Conservation (phyloP, 1,140 invertebrate species). For the Euura saliciscinereae region DNA sequence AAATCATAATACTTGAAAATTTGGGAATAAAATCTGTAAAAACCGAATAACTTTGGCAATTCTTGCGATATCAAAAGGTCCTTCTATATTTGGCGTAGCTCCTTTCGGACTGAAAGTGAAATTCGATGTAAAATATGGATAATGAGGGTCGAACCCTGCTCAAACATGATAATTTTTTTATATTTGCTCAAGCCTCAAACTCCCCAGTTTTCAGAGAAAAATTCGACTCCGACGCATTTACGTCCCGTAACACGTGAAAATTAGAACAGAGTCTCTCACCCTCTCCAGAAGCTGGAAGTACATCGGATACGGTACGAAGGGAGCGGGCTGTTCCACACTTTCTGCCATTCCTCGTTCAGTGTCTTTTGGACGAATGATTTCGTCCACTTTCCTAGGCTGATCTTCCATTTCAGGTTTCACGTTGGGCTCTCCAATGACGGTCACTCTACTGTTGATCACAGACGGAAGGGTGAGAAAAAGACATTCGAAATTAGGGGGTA, state of each 20-base stretch:
- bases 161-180: background rate
- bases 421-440: conserved; percentile 25
- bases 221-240: too few relatives aligned
- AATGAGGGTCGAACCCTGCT: background rate
- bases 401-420: conserved; percentile 39
- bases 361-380: conserved; percentile 42
- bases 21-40: too few relatives aligned
- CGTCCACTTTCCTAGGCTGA: background rate
- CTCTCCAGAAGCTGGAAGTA: conserved; percentile 54
- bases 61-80: too few relatives aligned
- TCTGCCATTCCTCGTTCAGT: conserved; percentile 33
- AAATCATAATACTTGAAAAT: too few relatives aligned
- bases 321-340: conserved; percentile 33
- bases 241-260: background rate
- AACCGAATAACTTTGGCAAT: too few relatives aligned
- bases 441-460: background rate
- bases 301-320: conserved; percentile 53
- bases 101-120: background rate
- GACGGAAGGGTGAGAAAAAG: too few relatives aligned
- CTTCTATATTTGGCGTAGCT: too few relatives aligned
- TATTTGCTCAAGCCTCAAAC: background rate
- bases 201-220: too few relatives aligned
- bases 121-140: background rate
- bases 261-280: conserved; percentile 37
- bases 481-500: too few relatives aligned